Conservation (phyloP, 2,888 invertebrate genomes). For the Dendrolimus houi region DNA sequence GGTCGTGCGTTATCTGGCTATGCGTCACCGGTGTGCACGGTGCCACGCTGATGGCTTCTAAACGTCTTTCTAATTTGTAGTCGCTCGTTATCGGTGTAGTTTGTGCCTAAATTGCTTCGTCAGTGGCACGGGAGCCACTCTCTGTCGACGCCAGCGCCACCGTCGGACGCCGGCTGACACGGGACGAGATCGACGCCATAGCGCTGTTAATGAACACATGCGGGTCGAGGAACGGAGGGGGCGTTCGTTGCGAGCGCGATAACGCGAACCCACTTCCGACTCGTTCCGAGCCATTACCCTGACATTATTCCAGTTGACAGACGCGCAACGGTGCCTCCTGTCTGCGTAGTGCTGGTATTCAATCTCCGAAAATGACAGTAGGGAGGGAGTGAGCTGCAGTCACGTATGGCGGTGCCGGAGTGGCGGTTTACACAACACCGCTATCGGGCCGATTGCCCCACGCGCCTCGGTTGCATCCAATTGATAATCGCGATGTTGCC, state of each 20-base stretch:
- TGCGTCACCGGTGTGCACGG: not conserved
- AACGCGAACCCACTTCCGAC: constrained; percentile 52
- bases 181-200: constrained; percentile 3
- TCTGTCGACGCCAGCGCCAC: not conserved
- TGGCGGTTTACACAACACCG: constrained; percentile 10
- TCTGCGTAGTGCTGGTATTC: too few relatives aligned
- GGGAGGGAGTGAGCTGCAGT: not conserved
- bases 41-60: not conserved
- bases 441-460: not conserved
- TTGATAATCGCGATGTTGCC: not conserved
- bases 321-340: too few relatives aligned
- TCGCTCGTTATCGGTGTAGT: not conserved
- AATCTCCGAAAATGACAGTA: too few relatives aligned
- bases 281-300: constrained; percentile 64
- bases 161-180: not conserved
- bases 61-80: not conserved
- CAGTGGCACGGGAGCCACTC: not conserved
- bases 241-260: constrained; percentile 25
- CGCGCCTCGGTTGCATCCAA: not conserved
- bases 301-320: constrained; percentile 31
- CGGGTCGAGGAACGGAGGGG: constrained; percentile 34
- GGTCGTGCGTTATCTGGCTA: not conserved
- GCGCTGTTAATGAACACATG: constrained; percentile 34
- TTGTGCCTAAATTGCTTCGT: not conserved
- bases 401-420: not conserved